Conservation (phyloP, 2,888 invertebrate genomes). For the Erebia palarica region DNA sequence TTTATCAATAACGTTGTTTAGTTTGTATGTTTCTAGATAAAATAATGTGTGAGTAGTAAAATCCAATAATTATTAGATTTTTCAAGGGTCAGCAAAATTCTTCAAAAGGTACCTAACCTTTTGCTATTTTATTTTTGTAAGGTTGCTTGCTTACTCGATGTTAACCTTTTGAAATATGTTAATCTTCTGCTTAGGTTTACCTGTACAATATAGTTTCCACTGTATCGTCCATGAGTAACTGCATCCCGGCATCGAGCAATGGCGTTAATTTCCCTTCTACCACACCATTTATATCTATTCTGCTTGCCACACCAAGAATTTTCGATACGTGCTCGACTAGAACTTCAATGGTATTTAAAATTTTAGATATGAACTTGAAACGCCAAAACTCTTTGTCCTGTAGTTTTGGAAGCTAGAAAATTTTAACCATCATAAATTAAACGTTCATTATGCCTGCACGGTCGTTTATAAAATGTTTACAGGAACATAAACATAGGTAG, state of each 20-base stretch:
- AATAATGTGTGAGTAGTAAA: too few relatives aligned
- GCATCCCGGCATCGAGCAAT: conserved; percentile 67
- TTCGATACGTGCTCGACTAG: conserved; percentile 66
- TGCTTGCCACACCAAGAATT: conserved; percentile 71
- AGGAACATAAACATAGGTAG: neutral
- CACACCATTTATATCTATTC: conserved; percentile 62
- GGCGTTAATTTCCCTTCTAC: conserved; percentile 60
- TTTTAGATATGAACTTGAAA: conserved; percentile 72
- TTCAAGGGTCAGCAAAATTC: too few relatives aligned
- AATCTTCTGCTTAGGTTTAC: conserved; percentile 48
- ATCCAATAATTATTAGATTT: too few relatives aligned
- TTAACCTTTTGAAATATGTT: neutral
- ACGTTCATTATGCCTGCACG: neutral
- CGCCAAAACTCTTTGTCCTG: conserved; percentile 74
- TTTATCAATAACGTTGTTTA: too few relatives aligned
- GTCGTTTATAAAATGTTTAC: neutral
- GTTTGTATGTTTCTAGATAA: too few relatives aligned
- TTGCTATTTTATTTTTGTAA: too few relatives aligned
- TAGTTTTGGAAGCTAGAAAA: conserved; percentile 55
- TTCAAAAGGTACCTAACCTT: too few relatives aligned
- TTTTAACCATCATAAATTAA: neutral
- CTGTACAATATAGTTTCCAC: conserved; percentile 71
- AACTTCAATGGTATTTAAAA: conserved; percentile 63
- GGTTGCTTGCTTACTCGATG: too few relatives aligned
- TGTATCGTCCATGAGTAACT: conserved; percentile 71